These are phyloP conservation scores for Syngnathus floridae DNA, from an alignment of 2,113 vertebrate species.

Conservation along the genomic window DNA sequence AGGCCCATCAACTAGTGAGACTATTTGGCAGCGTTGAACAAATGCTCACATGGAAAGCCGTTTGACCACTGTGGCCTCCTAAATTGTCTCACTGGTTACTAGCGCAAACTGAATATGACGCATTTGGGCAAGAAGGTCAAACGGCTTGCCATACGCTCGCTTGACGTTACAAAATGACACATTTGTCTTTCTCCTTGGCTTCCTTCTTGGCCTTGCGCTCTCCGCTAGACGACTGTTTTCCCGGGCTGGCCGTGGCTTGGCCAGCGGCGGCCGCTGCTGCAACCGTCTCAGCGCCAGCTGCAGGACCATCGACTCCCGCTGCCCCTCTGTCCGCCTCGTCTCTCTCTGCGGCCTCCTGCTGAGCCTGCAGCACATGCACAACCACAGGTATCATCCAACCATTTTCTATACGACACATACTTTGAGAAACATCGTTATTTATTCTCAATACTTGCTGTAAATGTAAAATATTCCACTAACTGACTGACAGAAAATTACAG, in stretches of 20 bases:
- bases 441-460: no score
- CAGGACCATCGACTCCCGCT: slow-evolving; percentile 46
- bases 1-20: neutral
- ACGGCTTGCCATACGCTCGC: slow-evolving; percentile 23
- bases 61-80: neutral
- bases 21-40: neutral
- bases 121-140: neutral
- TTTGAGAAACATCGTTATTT: no score
- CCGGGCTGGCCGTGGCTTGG: slow-evolving; percentile 74
- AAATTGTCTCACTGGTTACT: neutral
- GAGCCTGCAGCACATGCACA: slow-evolving; percentile 40
- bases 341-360: slow-evolving; percentile 32
- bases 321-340: slow-evolving; percentile 30
- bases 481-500: no score
- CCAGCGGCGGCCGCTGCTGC: slow-evolving; percentile 47
- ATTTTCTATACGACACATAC: neutral
- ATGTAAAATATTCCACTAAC: no score
- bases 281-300: slow-evolving; percentile 50
- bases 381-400: neutral
- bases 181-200: slow-evolving; percentile 86
- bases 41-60: neutral
- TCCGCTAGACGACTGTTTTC: slow-evolving; percentile 75
- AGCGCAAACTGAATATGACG: neutral
- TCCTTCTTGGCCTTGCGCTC: slow-evolving; percentile 93
- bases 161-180: slow-evolving; percentile 85